Conservation (phyloP, 64 coral and sea anemone species). For the Anthopleura sola region DNA sequence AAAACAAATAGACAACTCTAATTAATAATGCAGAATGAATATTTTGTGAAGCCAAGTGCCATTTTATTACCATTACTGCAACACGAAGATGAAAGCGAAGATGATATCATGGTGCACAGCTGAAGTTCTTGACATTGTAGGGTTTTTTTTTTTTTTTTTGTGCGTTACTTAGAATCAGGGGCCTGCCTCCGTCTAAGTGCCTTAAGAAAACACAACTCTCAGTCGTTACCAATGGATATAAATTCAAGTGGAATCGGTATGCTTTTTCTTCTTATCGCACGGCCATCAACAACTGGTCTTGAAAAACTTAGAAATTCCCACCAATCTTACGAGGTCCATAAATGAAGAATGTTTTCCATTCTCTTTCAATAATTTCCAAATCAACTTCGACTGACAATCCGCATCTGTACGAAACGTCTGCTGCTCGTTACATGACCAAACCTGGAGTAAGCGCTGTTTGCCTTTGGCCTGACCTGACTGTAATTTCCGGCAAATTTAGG, state of each 20-base stretch:
- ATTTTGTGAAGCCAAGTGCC: background rate
- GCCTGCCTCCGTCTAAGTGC: too few relatives aligned
- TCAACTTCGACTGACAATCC: constrained; percentile 14
- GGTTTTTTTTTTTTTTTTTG: too few relatives aligned
- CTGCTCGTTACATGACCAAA: background rate
- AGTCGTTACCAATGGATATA: too few relatives aligned
- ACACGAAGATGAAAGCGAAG: too few relatives aligned
- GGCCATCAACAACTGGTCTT: background rate
- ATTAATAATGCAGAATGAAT: background rate
- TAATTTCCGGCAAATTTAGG: constrained; percentile 4
- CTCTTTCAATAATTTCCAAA: background rate
- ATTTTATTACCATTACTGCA: too few relatives aligned
- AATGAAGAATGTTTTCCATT: background rate
- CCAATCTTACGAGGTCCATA: background rate
- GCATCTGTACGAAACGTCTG: constrained; percentile 6
- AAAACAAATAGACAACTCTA: background rate
- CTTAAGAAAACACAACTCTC: too few relatives aligned
- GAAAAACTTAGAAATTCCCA: background rate
- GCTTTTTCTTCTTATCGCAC: too few relatives aligned
- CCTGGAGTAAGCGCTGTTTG: background rate
- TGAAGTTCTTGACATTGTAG: too few relatives aligned
- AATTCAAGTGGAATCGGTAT: too few relatives aligned
- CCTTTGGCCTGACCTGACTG: background rate
- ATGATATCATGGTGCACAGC: too few relatives aligned
- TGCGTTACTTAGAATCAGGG: too few relatives aligned